Evolutionary conservation across 2,888 invertebrate genomes (phyloP), one percentile per base, ranked within the genome.

Genomic region (Drosophila algonquin): DNA sequence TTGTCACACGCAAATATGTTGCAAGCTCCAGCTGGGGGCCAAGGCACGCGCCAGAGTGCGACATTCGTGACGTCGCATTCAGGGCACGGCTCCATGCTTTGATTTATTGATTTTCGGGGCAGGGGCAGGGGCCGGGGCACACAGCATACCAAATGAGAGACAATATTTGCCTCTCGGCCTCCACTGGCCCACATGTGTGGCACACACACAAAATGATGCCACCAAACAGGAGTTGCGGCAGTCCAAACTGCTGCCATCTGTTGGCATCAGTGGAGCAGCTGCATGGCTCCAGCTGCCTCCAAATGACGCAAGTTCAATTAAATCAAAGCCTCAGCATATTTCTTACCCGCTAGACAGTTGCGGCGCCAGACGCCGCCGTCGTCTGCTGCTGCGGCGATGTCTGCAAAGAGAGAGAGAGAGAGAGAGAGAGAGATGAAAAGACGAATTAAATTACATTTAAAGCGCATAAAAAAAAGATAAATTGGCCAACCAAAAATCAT

Each of bases 361-460:
- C 89, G 87, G 84, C 84, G 84, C 84, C 87, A 88, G 87, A 83
- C 78, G 87, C 84, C 78, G 76, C 70, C 85, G 82, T 79, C 85
- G 85, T 79, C 85, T 79, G 87, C 81, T 85, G 82, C n/a, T n/a
- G 81, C 80, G 73, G 89, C 78, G 73, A 67, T 55, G 74, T 77
- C 82, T 79, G 80, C 48, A 84, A 77, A 24, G 24, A 24, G 21
- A 21, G 21, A 21, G 21, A 21, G 21, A 21, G 21, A 21, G 21
- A 21, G 21, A 3, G 21, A 21, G 21, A 21, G 77, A 79, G 67
- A 80, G 76, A 86, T 77, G 74, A 75, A 63, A 82, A 84, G 79
- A 89, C 78, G 89, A 90, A 89, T 90, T 89, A 90, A 90, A 89
- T 90, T 87, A 81, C 77, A 56, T 79, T 90, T 84, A 86, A 90